A percentile compares a stretch with the other conserved stretches of the same genome.
phyloP scores from a whole-genome alignment of 2,888 invertebrate species.

The Pachymerium ferrugineum region DNA sequence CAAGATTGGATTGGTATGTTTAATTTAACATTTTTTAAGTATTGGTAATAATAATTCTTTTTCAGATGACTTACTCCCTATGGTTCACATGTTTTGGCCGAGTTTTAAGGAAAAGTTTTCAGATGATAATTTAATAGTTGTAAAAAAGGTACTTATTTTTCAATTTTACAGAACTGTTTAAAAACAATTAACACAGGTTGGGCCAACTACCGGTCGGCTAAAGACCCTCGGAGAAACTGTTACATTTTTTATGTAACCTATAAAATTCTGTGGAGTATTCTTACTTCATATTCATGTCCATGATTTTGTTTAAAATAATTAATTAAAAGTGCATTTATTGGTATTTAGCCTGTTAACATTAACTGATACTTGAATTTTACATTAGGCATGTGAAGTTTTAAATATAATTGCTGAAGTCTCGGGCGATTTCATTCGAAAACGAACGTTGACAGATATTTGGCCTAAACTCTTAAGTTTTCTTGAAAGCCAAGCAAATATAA shows the following conservation, averaged over 20 bases:
- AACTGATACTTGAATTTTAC: too few relatives aligned
- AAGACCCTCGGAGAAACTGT: too few relatives aligned
- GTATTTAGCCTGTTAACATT: too few relatives aligned
- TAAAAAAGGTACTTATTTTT: too few relatives aligned
- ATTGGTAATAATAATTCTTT: not conserved
- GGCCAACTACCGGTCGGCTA: too few relatives aligned
- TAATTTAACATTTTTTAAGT: not conserved
- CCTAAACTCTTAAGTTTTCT: conserved; percentile 34
- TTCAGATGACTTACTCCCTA: conserved; percentile 32
- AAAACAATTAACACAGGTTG: too few relatives aligned
- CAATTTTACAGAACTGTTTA: too few relatives aligned
- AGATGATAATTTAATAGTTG: conserved; percentile 32
- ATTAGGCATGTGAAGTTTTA: conserved; percentile 35
- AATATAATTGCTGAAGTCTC: conserved; percentile 34
- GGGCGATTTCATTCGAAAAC: conserved; percentile 34
- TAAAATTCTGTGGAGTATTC: too few relatives aligned
- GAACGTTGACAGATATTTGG: conserved; percentile 34
- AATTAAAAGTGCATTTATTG: too few relatives aligned
- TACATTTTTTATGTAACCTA: too few relatives aligned
- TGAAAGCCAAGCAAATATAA: conserved; percentile 28
- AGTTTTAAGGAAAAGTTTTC: conserved; percentile 34
- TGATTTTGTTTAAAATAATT: too few relatives aligned
- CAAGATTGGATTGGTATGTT: not conserved
- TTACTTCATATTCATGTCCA: too few relatives aligned
- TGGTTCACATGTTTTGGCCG: conserved; percentile 37